Conservation (phyloP, 2,797 vertebrate species). For the Propithecus perrieri region DNA sequence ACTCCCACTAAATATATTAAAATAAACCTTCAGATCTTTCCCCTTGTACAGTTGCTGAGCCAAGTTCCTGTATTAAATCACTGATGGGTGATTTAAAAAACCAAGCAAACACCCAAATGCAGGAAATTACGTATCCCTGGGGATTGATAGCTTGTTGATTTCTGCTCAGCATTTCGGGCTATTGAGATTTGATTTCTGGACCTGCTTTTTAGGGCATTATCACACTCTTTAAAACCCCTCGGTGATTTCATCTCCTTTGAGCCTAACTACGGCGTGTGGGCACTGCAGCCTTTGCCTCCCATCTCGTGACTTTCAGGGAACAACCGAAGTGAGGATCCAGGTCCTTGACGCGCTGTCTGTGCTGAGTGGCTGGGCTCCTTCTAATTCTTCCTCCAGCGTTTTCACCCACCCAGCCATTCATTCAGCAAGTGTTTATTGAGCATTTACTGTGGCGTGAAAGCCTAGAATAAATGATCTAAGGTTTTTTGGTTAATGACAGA, state of each 20-base stretch:
- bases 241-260: rapidly evolving
- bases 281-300: not conserved
- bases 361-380: not conserved
- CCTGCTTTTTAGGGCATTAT: not conserved
- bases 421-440: not conserved
- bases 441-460: not conserved
- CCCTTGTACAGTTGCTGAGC: not conserved
- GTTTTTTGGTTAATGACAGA: not conserved
- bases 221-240: rapidly evolving
- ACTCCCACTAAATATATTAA: not conserved
- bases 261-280: not conserved
- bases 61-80: not conserved
- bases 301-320: rapidly evolving
- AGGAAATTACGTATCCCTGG: not conserved
- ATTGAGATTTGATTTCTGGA: not conserved
- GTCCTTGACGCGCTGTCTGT: rapidly evolving
- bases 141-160: not conserved
- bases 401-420: not conserved
- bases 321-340: not conserved
- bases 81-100: not conserved
- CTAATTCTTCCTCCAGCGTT: not conserved
- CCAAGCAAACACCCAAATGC: not conserved
- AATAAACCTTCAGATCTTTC: not conserved
- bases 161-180: not conserved
- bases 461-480: not conserved